Evolutionary conservation across 2,113 vertebrate species (phyloP).

Genomic region (Protobothrops flavoviridis): DNA sequence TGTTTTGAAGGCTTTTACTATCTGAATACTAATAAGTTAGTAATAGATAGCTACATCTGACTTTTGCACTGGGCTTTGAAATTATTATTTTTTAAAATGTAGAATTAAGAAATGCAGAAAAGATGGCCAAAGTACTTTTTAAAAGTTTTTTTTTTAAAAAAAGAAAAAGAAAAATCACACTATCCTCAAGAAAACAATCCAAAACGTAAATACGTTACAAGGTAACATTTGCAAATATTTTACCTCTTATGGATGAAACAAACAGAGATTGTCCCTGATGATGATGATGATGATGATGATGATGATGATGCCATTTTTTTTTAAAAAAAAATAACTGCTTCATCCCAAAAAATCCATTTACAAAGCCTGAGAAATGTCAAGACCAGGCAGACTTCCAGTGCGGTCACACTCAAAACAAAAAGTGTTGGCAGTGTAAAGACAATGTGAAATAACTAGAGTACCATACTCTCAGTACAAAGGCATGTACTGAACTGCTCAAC

Average conservation of each 20-base stretch:
- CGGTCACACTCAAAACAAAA: background rate
- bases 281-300: background rate
- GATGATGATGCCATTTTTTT: background rate
- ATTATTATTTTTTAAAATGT: background rate
- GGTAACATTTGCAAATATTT: background rate
- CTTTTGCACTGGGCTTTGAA: background rate
- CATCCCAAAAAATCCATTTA: background rate
- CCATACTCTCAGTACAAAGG: background rate
- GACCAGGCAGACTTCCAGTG: background rate
- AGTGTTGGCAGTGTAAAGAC: background rate
- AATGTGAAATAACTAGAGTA: background rate
- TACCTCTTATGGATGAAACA: slow-evolving; percentile 2
- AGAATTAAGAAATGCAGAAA: background rate
- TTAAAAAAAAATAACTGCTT: slow-evolving; percentile 5
- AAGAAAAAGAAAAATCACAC: background rate
- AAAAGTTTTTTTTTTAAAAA: background rate
- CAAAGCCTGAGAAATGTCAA: background rate
- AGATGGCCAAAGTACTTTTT: background rate
- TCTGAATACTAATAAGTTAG: background rate
- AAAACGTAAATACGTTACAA: background rate
- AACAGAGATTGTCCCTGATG: background rate
- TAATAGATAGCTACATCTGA: background rate
- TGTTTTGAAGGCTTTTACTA: background rate
- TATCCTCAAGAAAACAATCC: background rate
- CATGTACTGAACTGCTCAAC: background rate